Evolutionary conservation across 2,113 vertebrate species (phyloP), one percentile per base, ranked within the genome.

Genomic region (Corythornis vintsioides): DNA sequence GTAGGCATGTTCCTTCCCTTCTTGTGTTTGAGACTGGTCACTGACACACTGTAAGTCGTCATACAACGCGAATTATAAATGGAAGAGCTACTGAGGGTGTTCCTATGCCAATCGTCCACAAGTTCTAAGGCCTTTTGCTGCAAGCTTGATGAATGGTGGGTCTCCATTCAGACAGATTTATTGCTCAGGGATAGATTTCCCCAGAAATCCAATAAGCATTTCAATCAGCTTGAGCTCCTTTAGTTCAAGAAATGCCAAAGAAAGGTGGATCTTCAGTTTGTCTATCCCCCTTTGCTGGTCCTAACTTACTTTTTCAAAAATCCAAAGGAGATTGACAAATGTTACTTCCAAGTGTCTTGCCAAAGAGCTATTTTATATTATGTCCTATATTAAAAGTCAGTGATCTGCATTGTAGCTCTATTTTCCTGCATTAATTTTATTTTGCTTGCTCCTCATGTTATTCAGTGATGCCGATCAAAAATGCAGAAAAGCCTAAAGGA

Each of bases 201-300:
- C 28, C 66, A 63, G 83, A 90, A 92, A 93, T 76, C 64, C 47
- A 82, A 43, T 76, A 73, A 91, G 38, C 17, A 66, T 71, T 92
- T 83, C 55, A 73, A 47, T 84, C 78, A 77, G 11, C 43, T 87
- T 87, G 22, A 73, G 76, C 50, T 87, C 4, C 4, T 72, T 90
- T 83, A 63, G 28, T 83, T 89, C 31, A 66, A 60, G 47, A 20
- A 42, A 85, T 3, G 0, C 43, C 31, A 73, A 57, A 69, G 29
- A 70, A 84, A 87, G 19, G 70, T 42, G 28, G 26, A 84, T 76
- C 59, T 10, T 55, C 82, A 38, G 14, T 66, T 82, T 79, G 33
- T 24, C 25, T 85, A 2, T 21, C 79, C 14, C 6, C 6, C 8
- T 73, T 89, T 43, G 21, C 13, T 78, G n/a, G 42, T 64, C 15